phyloP scores from a whole-genome alignment of 2,888 invertebrate genomes.

The Fissipunctia ypsillon region DNA sequence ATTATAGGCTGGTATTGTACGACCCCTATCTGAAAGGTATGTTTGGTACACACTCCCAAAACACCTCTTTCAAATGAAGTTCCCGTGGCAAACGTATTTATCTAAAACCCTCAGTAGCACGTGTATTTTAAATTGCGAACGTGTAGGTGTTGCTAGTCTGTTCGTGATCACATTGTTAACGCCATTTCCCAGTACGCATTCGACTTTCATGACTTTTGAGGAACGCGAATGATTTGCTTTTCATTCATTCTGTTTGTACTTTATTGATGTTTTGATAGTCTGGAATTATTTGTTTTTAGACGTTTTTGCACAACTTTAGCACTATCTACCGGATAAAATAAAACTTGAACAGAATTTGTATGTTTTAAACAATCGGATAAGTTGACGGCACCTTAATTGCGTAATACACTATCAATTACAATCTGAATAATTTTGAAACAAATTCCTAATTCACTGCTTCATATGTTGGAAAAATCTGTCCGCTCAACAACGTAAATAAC shows the following conservation, averaged over 20 bases:
- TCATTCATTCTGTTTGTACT: conserved; percentile 41
- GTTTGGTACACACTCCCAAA: not conserved
- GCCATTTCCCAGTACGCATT: conserved; percentile 31
- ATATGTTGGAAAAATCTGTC: too few species aligned
- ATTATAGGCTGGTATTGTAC: too few species aligned
- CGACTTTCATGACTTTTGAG: conserved; percentile 46
- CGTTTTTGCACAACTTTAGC: not conserved
- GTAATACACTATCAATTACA: too few species aligned
- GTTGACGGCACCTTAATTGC: too few species aligned
- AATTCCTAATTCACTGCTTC: too few species aligned
- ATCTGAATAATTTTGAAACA: too few species aligned
- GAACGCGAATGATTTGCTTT: conserved; percentile 37
- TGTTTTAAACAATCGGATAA: too few species aligned
- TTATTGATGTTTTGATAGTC: not conserved
- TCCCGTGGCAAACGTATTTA: not conserved
- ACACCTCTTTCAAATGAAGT: not conserved
- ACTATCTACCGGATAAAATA: not conserved
- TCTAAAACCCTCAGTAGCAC: conserved; percentile 18
- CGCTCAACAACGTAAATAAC: too few species aligned
- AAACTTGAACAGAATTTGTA: not conserved
- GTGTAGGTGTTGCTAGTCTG: conserved; percentile 36
- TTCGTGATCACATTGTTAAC: conserved; percentile 47
- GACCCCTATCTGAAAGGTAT: too few species aligned
- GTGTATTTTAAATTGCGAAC: conserved; percentile 47
- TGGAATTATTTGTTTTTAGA: not conserved